These are phyloP conservation scores for Galago senegalensis DNA, from an alignment of 2,797 vertebrate species.

Conservation along the genomic window DNA sequence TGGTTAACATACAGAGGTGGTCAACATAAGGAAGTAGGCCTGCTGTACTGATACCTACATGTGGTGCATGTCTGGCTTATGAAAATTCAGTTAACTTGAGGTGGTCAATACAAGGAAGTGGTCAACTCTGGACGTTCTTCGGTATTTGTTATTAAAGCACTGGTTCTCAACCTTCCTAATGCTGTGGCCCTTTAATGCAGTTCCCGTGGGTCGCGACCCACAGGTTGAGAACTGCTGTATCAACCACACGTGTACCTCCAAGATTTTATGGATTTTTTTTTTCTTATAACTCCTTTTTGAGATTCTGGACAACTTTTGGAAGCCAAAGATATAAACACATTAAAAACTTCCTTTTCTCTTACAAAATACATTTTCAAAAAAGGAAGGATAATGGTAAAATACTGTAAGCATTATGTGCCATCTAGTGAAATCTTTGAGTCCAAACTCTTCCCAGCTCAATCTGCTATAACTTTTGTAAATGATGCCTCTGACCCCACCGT, in stretches of 20 bases:
- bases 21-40: no score
- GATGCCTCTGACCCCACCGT: background rate
- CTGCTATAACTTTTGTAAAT: conserved; percentile 43
- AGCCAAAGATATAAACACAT: background rate
- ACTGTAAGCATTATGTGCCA: background rate
- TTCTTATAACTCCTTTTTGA: background rate
- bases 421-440: conserved; percentile 49
- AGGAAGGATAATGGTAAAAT: conserved; percentile 32
- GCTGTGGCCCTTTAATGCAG: no score
- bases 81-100: no score
- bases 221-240: no score
- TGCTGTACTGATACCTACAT: no score
- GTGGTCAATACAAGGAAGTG: no score
- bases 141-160: no score
- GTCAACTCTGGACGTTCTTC: no score
- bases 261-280: background rate
- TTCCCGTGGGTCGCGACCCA: no score
- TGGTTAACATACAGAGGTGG: no score
- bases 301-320: conserved; percentile 42
- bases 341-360: conserved; percentile 1
- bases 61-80: no score
- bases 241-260: background rate
- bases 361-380: conserved; percentile 5
- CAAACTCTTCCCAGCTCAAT: conserved; percentile 38
- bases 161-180: no score